Conservation (phyloP, 2,797 vertebrate species). For the Eremophila alpestris region DNA sequence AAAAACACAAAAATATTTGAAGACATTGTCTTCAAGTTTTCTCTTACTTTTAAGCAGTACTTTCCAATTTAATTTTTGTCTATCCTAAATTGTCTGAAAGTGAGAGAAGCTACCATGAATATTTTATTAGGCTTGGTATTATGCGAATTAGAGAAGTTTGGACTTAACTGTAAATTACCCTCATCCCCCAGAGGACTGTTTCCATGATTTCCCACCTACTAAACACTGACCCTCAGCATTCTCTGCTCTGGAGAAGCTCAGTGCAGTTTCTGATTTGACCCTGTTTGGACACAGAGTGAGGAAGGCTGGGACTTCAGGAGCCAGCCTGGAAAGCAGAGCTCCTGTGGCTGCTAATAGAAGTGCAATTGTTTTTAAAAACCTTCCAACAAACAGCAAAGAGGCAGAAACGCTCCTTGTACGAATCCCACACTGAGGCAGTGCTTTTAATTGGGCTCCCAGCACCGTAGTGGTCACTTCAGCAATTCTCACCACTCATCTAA, state of each 20-base stretch:
- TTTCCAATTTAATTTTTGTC: slow-evolving; percentile 7
- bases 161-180: background rate
- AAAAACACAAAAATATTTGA: background rate
- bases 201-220: background rate
- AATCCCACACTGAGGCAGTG: background rate
- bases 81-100: background rate
- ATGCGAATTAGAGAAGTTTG: slow-evolving; percentile 12
- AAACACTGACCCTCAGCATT: background rate
- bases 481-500: background rate
- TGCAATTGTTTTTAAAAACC: background rate
- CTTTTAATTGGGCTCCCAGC: background rate
- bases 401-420: background rate
- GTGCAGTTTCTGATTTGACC: background rate
- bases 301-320: background rate
- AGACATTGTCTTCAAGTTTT: background rate
- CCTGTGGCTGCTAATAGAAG: background rate
- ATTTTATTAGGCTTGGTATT: background rate
- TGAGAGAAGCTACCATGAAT: background rate
- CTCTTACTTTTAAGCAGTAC: background rate
- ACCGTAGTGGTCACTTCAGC: background rate
- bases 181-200: background rate
- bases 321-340: background rate
- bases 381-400: background rate
- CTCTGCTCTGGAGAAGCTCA: background rate
- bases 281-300: background rate